Evolutionary conservation across 2,888 invertebrate species (phyloP).

Genomic region (Drosophila pseudotakahashii): DNA sequence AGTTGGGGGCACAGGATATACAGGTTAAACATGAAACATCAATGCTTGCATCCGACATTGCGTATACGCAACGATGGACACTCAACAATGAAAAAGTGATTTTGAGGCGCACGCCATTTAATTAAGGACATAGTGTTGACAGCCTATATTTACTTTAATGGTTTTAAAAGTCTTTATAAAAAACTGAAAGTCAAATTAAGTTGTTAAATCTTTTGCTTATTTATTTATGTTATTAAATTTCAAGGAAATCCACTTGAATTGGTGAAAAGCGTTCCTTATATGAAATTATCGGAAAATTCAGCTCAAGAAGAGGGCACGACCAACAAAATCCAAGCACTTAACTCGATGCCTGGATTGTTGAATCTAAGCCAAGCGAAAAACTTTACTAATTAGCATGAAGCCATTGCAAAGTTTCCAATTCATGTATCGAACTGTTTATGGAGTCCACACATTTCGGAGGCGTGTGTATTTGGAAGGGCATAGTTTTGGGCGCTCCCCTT

Average conservation of each 20-base stretch:
- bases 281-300: not conserved
- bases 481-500: conserved; percentile 7
- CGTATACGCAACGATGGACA: conserved; percentile 1
- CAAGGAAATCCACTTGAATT: not conserved
- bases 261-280: too few relatives aligned
- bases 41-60: not conserved
- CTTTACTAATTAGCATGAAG: conserved; percentile 37
- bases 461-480: conserved; percentile 7
- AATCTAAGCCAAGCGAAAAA: conserved; percentile 26
- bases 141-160: not conserved
- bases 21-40: conserved; percentile 3
- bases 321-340: conserved; percentile 5
- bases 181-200: not conserved
- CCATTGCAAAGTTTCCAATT: conserved; percentile 27
- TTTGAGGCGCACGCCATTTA: not conserved
- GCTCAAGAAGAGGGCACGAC: not conserved
- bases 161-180: not conserved
- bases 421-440: conserved; percentile 35
- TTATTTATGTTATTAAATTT: not conserved
- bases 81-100: conserved; percentile 2
- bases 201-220: too few relatives aligned
- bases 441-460: conserved; percentile 29
- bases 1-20: conserved; percentile 4
- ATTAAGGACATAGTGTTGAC: not conserved
- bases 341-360: conserved; percentile 12